Evolutionary conservation across 1,140 invertebrate genomes (phyloP).

Genomic region (Hydropsyche tenuis): DNA sequence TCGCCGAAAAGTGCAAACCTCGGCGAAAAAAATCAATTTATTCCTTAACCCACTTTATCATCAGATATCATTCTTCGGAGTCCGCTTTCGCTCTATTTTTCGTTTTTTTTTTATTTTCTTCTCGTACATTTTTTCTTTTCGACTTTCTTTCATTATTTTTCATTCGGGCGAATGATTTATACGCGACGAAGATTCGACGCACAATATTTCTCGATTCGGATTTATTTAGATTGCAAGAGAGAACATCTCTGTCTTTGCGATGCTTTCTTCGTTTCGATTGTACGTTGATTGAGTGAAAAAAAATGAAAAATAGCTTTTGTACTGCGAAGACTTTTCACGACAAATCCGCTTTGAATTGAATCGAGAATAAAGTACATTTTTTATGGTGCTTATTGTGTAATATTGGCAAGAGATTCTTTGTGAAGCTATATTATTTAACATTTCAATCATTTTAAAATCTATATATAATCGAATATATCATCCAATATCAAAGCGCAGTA

Average conservation of each 20-base stretch:
- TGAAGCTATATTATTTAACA: too few relatives aligned
- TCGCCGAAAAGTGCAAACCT: constrained; percentile 48
- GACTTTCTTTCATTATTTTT: constrained; percentile 22
- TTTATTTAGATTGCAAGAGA: constrained; percentile 9
- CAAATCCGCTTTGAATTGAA: too few relatives aligned
- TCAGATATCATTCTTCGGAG: constrained; percentile 47
- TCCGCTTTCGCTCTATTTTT: background rate
- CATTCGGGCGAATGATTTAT: constrained; percentile 44
- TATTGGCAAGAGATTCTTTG: too few relatives aligned
- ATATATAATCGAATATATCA: too few relatives aligned
- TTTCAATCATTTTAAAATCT: too few relatives aligned
- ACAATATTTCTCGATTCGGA: constrained; percentile 7
- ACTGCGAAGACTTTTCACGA: too few relatives aligned
- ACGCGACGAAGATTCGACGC: constrained; percentile 19
- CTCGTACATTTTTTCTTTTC: background rate
- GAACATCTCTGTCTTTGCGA: constrained; percentile 6
- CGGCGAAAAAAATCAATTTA: constrained; percentile 50
- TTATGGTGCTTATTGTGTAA: too few relatives aligned
- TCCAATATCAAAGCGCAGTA: too few relatives aligned
- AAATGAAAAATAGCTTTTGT: constrained; percentile 18
- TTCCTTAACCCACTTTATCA: constrained; percentile 50
- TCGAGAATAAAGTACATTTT: too few relatives aligned
- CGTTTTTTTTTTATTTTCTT: too few relatives aligned
- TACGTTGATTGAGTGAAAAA: constrained; percentile 7
- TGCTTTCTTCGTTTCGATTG: background rate